These are phyloP conservation scores for Eubasilissa splendida DNA, from an alignment of 2,888 invertebrate genomes.

Conservation along the genomic window DNA sequence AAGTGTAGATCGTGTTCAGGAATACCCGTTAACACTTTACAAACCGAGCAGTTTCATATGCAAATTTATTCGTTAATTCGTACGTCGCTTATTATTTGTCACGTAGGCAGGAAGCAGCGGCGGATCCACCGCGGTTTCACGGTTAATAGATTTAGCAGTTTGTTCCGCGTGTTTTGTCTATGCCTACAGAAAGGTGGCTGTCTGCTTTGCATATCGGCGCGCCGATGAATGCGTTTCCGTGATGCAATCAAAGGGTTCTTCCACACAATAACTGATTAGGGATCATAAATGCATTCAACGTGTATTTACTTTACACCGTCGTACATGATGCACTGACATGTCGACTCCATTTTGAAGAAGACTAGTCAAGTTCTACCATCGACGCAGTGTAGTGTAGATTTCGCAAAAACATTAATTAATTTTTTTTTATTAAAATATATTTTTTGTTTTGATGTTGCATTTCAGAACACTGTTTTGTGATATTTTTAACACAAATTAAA, in stretches of 20 bases:
- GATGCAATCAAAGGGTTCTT: constrained; percentile 46
- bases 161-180: constrained; percentile 49
- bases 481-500: no score
- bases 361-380: no score
- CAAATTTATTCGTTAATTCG: constrained; percentile 56
- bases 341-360: no score
- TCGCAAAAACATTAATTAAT: no score
- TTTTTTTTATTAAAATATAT: no score
- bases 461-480: no score
- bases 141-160: constrained; percentile 56
- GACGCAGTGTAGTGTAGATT: no score
- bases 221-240: constrained; percentile 35
- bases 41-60: constrained; percentile 39
- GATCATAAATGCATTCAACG: neutral
- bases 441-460: no score
- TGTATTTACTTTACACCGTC: no score
- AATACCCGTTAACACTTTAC: constrained; percentile 18
- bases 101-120: constrained; percentile 51
- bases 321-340: no score
- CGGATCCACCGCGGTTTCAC: constrained; percentile 45
- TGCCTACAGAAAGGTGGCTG: constrained; percentile 35
- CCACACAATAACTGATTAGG: constrained; percentile 18
- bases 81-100: constrained; percentile 54
- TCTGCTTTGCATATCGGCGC: constrained; percentile 53
- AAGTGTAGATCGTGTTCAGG: constrained; percentile 16